Evolutionary conservation across 2,113 vertebrate species (phyloP), one percentile per base, ranked within the genome.

Genomic region (Mormoops blainvillei): DNA sequence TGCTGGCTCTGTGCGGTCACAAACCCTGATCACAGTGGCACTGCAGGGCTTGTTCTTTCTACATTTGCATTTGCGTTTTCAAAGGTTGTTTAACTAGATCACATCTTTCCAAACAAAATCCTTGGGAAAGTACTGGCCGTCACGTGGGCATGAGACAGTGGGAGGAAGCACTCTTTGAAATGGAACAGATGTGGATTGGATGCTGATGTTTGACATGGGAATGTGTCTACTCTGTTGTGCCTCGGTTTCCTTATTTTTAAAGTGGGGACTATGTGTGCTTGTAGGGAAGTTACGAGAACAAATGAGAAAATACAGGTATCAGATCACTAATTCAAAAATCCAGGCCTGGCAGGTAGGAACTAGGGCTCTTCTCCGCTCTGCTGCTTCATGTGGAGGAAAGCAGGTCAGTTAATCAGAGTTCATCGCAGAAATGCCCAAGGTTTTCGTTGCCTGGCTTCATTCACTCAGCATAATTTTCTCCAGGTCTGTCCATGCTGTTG

Each of bases 161-260:
- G 20, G 76, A 48, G 31, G 28, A 56, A 81, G 7, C 11, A 24
- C 2, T 19, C 24, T 76, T 26, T n/a, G 41, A 58, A 61, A 24
- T 52, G 14, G 36, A 58, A 28, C 52, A 41, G n/a, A 52, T 7
- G 0, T 0, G 4, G 22, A 22, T 18, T 24, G 33, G 3, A 0
- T 4, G 76, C 61, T 43, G 43, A 33, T 3, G 2, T 4, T 6
- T 1, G 33, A 26, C 14, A 13, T 4, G 1, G 0, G 4, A 8
- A 28, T 26, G 16, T 22, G 13, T 24, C 81, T 0, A 26, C 16
- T 68, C 41, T 10, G 28, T 18, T 28, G 26, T 1, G 3, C 81
- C 58, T 95, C 48, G 3, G 68, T 50, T n/a, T 94, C 41, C 65
- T 80, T 67, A 11, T n/a, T 36, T 88, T 61, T 91, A n/a, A 80